These are phyloP conservation scores for Diaphora mendica DNA, from an alignment of 2,888 invertebrate genomes.

Conservation along the genomic window DNA sequence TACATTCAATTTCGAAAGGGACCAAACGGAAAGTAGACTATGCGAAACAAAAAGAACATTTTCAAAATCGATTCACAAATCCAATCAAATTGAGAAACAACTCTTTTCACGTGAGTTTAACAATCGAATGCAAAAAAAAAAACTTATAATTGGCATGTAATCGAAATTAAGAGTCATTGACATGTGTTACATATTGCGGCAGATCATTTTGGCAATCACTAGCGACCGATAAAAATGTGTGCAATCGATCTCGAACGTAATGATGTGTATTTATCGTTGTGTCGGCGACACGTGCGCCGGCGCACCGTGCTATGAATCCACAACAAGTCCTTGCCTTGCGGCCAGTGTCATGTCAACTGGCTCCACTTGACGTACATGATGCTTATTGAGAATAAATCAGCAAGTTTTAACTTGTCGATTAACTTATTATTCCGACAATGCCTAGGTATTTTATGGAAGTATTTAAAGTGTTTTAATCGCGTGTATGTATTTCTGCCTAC, in stretches of 20 bases:
- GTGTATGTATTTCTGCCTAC: not conserved
- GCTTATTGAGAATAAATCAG: constrained; percentile 43
- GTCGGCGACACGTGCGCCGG: constrained; percentile 51
- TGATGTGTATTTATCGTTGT: constrained; percentile 49
- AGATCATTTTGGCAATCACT: constrained; percentile 41
- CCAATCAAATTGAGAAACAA: not conserved
- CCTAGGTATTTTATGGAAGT: constrained; percentile 10
- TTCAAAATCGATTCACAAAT: not conserved
- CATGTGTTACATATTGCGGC: constrained; percentile 3
- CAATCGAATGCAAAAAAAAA: not conserved
- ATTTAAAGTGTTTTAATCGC: not conserved
- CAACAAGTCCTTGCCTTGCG: constrained; percentile 66
- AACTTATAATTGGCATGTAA: constrained; percentile 9
- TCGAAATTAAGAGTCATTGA: constrained; percentile 19
- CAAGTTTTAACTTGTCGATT: constrained; percentile 34
- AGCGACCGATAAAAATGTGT: constrained; percentile 36
- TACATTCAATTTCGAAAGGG: too few relatives aligned
- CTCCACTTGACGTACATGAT: constrained; percentile 30
- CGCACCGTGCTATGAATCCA: constrained; percentile 61
- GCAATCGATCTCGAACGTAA: constrained; percentile 50
- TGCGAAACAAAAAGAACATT: too few relatives aligned
- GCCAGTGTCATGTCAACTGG: constrained; percentile 60
- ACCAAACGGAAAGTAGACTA: too few relatives aligned
- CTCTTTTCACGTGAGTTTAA: not conserved
- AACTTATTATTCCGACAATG: constrained; percentile 18